Evolutionary conservation across 1,140 invertebrate genomes (phyloP).

Genomic region (Macrobrachium nipponense): DNA sequence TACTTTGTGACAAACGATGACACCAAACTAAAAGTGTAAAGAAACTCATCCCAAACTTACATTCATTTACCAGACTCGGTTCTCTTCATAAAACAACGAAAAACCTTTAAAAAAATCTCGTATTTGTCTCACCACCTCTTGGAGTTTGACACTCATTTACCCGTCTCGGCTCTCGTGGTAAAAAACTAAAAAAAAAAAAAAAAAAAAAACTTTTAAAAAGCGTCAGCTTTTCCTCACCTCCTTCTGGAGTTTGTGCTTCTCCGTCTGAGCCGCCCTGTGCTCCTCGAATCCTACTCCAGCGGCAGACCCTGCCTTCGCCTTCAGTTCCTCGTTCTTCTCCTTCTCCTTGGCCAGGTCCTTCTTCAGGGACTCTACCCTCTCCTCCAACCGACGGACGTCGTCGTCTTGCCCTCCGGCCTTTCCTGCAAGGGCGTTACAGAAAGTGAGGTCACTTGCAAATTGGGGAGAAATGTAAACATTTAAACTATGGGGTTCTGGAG

Average conservation of each 20-base stretch:
- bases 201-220: neutral
- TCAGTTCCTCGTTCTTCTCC: conserved; percentile 57
- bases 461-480: neutral
- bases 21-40: too few relatives aligned
- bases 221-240: conserved; percentile 37
- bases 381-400: conserved; percentile 54
- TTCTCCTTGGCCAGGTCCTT: conserved; percentile 63
- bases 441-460: neutral
- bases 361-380: conserved; percentile 59
- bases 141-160: neutral
- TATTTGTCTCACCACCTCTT: neutral
- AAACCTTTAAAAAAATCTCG: too few relatives aligned
- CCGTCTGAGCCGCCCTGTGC: conserved; percentile 47
- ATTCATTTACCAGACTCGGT: too few relatives aligned
- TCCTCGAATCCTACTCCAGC: conserved; percentile 48
- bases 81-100: too few relatives aligned
- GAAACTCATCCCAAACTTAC: too few relatives aligned
- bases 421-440: neutral
- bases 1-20: too few relatives aligned
- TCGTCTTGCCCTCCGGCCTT: conserved; percentile 29
- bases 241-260: conserved; percentile 56
- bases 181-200: conserved; percentile 16
- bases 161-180: neutral
- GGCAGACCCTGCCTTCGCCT: conserved; percentile 50
- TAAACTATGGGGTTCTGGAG: too few relatives aligned